Conservation (phyloP, 2,113 vertebrate species). For the Prunella himalayana region DNA sequence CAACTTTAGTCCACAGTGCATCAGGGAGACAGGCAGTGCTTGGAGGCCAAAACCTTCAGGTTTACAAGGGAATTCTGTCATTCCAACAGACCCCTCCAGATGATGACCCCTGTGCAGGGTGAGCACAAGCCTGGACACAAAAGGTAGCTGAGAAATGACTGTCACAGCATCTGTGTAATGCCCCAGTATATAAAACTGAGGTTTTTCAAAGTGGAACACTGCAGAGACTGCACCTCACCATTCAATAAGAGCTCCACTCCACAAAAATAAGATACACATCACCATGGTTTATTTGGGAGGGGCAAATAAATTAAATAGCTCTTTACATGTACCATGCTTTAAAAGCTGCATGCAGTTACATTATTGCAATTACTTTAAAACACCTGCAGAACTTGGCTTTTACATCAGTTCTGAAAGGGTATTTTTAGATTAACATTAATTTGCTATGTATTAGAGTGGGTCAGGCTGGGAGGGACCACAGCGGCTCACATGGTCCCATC, state of each 20-base stretch:
- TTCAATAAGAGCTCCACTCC: not conserved
- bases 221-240: not conserved
- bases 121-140: not conserved
- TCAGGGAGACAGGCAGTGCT: not conserved
- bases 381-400: not conserved
- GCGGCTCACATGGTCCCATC: accelerated
- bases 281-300: not conserved
- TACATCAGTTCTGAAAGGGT: accelerated
- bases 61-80: not conserved
- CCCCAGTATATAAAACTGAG: accelerated
- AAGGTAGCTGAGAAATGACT: not conserved
- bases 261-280: not conserved
- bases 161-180: accelerated
- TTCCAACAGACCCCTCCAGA: not conserved
- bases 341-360: not conserved
- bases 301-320: not conserved
- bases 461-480: not conserved
- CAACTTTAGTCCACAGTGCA: not conserved
- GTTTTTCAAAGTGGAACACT: not conserved
- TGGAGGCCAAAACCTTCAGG: not conserved
- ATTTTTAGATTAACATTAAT: accelerated
- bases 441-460: accelerated
- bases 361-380: accelerated
- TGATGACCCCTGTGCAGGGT: not conserved
- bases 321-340: not conserved